phyloP scores from a whole-genome alignment of 1,140 invertebrate species.

The Dufourea novaeangliae region DNA sequence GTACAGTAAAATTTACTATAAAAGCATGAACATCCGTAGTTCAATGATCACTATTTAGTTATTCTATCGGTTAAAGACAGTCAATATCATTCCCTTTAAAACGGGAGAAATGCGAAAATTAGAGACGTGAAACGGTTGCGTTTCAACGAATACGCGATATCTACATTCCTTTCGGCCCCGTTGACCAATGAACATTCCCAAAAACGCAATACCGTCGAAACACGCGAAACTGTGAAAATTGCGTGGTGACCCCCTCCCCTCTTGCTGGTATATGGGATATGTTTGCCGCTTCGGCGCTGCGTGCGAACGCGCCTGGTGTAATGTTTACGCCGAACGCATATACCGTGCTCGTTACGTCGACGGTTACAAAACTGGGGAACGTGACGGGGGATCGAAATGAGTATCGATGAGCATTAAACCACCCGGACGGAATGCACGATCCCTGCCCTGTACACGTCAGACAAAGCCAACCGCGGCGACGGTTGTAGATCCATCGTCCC shows the following conservation, averaged over 20 bases:
- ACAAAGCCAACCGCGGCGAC: conserved; percentile 24
- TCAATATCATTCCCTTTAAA: no score
- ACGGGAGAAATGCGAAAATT: no score
- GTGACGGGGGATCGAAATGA: conserved; percentile 43
- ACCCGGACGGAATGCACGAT: conserved; percentile 17
- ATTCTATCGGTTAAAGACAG: no score
- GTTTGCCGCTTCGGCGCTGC: conserved; percentile 24
- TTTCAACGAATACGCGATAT: no score
- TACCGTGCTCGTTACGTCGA: conserved; percentile 24
- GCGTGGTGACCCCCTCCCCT: conserved; percentile 14
- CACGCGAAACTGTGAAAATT: conserved; percentile 46
- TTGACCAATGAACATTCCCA: conserved; percentile 4
- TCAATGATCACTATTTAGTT: no score
- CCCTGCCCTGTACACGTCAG: conserved; percentile 1
- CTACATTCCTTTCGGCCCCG: no score
- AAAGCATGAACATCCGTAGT: no score
- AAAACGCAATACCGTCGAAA: conserved; percentile 35
- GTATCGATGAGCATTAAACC: conserved; percentile 38
- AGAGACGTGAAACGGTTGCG: no score
- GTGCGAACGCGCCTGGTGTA: conserved; percentile 41
- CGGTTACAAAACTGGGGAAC: conserved; percentile 54
- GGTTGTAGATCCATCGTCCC: neutral
- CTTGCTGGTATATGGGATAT: conserved; percentile 33
- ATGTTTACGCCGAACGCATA: conserved; percentile 46
- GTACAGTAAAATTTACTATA: no score